phyloP scores from a whole-genome alignment of 1,140 invertebrate species.

The Bombus vancouverensis region DNA sequence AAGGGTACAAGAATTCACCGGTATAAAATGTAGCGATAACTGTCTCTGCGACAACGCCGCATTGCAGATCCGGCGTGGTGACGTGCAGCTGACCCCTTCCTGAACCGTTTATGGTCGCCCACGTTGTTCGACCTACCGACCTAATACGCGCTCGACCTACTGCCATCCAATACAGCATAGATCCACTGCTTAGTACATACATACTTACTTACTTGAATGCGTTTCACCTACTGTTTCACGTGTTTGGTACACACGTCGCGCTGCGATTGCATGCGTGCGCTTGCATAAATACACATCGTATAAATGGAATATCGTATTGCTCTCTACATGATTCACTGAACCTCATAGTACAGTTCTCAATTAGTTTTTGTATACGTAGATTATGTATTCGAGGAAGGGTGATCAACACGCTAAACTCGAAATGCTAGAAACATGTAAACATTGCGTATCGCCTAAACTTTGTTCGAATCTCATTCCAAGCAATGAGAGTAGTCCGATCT shows the following conservation, averaged over 20 bases:
- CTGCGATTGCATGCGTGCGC: too few species aligned
- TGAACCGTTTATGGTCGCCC: conserved; percentile 55
- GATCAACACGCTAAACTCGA: neutral
- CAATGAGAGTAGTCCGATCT: too few species aligned
- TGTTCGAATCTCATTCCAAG: neutral
- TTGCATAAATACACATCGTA: neutral
- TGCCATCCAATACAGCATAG: neutral
- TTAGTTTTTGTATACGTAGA: neutral
- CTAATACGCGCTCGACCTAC: conserved; percentile 54
- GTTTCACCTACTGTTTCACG: neutral
- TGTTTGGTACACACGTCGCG: neutral
- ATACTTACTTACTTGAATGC: too few species aligned
- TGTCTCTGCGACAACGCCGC: conserved; percentile 78
- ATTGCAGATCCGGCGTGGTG: conserved; percentile 80
- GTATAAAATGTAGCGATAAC: conserved; percentile 67
- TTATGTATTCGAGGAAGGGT: neutral
- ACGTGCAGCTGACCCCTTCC: conserved; percentile 73
- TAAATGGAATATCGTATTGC: too few species aligned
- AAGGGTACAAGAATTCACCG: neutral
- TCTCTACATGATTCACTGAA: neutral
- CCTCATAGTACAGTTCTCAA: neutral
- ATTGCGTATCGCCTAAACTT: neutral
- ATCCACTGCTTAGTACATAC: conserved; percentile 4
- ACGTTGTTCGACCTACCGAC: conserved; percentile 68
- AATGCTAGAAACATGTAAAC: too few species aligned